Base-by-base conservation (phyloP, 2,888 invertebrate genomes). In the Yponomeuta cagnagella region DNA sequence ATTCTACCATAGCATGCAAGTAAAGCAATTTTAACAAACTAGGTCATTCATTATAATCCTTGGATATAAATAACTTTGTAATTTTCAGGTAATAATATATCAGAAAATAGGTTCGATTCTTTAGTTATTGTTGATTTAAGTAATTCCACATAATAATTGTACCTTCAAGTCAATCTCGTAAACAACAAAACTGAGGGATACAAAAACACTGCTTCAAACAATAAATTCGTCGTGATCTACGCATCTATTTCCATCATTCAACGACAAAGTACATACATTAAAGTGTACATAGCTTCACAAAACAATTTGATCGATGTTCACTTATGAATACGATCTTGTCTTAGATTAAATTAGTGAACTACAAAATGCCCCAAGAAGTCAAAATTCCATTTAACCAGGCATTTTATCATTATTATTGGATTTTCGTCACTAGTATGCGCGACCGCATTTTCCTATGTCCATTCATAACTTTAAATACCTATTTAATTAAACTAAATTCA, bases 361-460 rank as follows among this genome's bases (percentile, higher is more conserved):
- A 90, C 82, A 82, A 90, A 91, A 90, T 90, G 91, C 90, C 91
- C 89, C 87, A 87, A 86, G 84, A 85, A 88, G 85, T 89, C 88
- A 88, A 88, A 81, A 86, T 87, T 89, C 90, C 87, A 88, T 84
- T 86, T 80, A 85, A 87, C 88, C 90, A 91, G 92, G 90, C 90
- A 90, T 89, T 84, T 83, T 80, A 87, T 83, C 87, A 85, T 90
- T 87, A 89, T 91, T 92, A 91, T 92, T 91, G 91, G 91, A 91
- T 91, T 89, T 88, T 90, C 91, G 91, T 91, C 83, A 90, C 89
- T 92, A 92, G 82, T 89, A 88, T 92, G 92, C 92, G 91, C 92
- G 91, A 91, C 91, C 91, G 92, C 92, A 92, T 89, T 80, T 89
- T 90, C 88, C 85, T 92, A 92, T 88, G 68, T 82, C 86, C 90